Conservation (phyloP, 2,797 vertebrate genomes). For the Hemibagrus guttatus region DNA sequence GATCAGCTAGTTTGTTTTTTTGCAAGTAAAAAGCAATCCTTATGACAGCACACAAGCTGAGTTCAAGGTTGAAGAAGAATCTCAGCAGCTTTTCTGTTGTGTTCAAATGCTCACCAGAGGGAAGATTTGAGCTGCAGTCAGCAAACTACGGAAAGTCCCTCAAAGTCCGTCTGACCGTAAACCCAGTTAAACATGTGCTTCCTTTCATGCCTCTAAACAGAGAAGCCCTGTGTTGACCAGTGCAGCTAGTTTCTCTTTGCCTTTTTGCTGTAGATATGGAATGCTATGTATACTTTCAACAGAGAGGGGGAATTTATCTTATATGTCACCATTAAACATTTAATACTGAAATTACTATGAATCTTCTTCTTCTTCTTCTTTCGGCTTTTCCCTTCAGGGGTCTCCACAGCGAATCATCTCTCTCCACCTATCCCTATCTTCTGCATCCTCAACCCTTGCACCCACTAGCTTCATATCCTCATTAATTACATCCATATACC, state of each 20-base stretch:
- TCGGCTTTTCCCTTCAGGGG: no score
- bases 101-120: neutral
- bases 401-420: no score
- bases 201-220: slow-evolving; percentile 6
- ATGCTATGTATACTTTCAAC: neutral
- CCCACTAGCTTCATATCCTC: no score
- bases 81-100: neutral
- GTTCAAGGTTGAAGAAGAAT: neutral
- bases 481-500: no score
- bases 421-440: no score
- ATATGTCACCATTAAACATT: neutral
- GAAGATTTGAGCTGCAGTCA: slow-evolving; percentile 15
- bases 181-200: slow-evolving; percentile 15
- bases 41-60: neutral
- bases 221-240: slow-evolving; percentile 10
- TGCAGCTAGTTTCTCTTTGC: neutral
- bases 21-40: neutral
- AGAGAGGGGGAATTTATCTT: slow-evolving; percentile 4
- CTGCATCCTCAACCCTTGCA: no score
- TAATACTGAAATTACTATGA: neutral
- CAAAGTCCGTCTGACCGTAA: slow-evolving; percentile 20
- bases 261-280: neutral
- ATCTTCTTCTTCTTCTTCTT: no score
- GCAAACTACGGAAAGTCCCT: slow-evolving; percentile 42
- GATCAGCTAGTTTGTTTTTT: neutral